phyloP scores from a whole-genome alignment of 2,113 vertebrate genomes.

The Neodontobutis hainanensis region DNA sequence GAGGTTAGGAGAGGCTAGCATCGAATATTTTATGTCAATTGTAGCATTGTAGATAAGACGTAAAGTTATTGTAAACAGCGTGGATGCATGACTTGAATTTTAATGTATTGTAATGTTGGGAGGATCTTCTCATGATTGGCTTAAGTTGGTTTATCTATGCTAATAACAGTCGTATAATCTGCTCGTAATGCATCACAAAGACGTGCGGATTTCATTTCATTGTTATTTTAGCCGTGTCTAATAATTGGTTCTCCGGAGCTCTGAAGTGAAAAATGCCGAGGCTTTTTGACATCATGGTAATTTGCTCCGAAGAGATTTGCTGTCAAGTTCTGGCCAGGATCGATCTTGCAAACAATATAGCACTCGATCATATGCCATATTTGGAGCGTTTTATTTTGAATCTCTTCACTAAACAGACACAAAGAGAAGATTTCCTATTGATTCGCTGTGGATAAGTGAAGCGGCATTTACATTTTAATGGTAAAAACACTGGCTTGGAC shows the following conservation, averaged over 20 bases:
- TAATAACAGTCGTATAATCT: constrained; percentile 47
- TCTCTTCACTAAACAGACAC: background rate
- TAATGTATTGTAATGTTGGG: constrained; percentile 20
- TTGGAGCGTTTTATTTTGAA: constrained; percentile 13
- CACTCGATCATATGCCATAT: background rate
- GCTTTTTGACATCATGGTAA: constrained; percentile 4
- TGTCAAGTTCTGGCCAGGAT: constrained; percentile 24
- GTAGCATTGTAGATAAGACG: constrained; percentile 3
- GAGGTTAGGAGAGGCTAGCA: background rate
- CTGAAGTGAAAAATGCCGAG: constrained; percentile 23
- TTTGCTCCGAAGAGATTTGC: constrained; percentile 35
- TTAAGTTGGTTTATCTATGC: constrained; percentile 42
- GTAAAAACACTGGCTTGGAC: background rate
- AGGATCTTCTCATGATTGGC: constrained; percentile 22
- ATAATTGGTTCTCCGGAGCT: constrained; percentile 46
- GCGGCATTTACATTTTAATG: background rate
- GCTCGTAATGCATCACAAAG: constrained; percentile 38
- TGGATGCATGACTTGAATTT: constrained; percentile 15
- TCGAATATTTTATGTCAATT: constrained; percentile 40
- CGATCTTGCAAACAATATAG: constrained; percentile 17
- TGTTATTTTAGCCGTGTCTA: constrained; percentile 34
- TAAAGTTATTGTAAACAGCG: constrained; percentile 30
- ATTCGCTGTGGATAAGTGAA: background rate
- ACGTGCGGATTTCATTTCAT: constrained; percentile 42
- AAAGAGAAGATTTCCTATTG: background rate